phyloP scores from a whole-genome alignment of 1,140 invertebrate species.

The Listronotus oregonensis region DNA sequence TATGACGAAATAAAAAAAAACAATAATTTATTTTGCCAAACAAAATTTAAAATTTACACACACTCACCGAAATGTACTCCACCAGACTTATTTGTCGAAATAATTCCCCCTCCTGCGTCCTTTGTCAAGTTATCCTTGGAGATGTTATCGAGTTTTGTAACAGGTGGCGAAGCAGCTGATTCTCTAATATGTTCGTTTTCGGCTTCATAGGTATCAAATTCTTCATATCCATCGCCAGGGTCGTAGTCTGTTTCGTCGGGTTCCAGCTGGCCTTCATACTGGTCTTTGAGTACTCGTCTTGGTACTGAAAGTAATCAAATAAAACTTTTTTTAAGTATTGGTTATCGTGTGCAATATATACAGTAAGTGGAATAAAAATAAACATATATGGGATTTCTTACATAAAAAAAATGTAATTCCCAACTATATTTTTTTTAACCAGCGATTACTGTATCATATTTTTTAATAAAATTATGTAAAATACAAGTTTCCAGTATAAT shows the following conservation, averaged over 20 bases:
- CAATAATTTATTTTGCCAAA: too few relatives aligned
- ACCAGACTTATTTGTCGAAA: constrained; percentile 36
- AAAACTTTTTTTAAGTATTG: too few relatives aligned
- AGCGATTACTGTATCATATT: too few relatives aligned
- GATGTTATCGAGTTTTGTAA: constrained; percentile 39
- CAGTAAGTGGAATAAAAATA: too few relatives aligned
- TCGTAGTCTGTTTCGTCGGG: constrained; percentile 68
- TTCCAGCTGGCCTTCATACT: constrained; percentile 74
- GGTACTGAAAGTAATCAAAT: constrained; percentile 69
- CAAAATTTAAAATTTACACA: too few relatives aligned
- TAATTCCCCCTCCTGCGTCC: constrained; percentile 33
- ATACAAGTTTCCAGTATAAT: too few relatives aligned
- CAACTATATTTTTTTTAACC: too few relatives aligned
- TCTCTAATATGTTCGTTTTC: constrained; percentile 57
- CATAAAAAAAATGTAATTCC: too few relatives aligned
- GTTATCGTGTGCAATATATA: too few relatives aligned
- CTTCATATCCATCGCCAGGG: constrained; percentile 52
- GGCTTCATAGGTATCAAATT: constrained; percentile 58
- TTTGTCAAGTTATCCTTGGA: constrained; percentile 47
- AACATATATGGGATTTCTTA: too few relatives aligned
- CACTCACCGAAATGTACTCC: constrained; percentile 46
- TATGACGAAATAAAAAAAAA: too few relatives aligned
- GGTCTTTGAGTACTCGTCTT: constrained; percentile 78
- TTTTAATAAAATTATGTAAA: too few relatives aligned
- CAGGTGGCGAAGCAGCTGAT: constrained; percentile 51